Conservation (phyloP, 1,140 invertebrate species). For the Teleopsis dalmanni region DNA sequence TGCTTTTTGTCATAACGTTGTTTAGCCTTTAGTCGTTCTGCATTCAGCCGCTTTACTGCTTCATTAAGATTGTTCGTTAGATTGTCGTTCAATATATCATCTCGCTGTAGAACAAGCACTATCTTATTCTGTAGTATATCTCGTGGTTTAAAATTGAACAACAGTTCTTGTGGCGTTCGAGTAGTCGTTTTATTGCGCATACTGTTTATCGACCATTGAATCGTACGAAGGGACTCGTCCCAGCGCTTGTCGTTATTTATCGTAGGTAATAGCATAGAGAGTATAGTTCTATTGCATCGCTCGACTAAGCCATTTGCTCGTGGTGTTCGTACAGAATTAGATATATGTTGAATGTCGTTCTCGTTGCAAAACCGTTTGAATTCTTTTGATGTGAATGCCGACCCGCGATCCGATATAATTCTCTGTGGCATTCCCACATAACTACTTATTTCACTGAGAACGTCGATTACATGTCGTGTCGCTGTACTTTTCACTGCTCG, state of each 20-base stretch:
- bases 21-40: slow-evolving; percentile 4
- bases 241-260: slow-evolving; percentile 5
- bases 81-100: neutral
- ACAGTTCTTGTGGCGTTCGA: slow-evolving; percentile 2
- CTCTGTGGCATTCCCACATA: too few relatives aligned
- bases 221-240: neutral
- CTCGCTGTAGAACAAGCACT: neutral
- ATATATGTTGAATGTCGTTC: slow-evolving; percentile 25
- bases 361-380: too few relatives aligned
- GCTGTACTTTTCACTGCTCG: neutral
- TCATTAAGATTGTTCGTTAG: neutral
- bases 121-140: slow-evolving; percentile 11
- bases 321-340: slow-evolving; percentile 28
- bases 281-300: slow-evolving; percentile 15
- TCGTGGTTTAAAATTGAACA: slow-evolving; percentile 9
- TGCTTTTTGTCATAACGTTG: slow-evolving; percentile 11
- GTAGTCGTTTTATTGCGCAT: slow-evolving; percentile 3
- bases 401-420: too few relatives aligned
- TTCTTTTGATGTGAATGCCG: too few relatives aligned
- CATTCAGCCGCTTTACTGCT: slow-evolving; percentile 1
- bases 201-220: slow-evolving; percentile 7
- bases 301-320: slow-evolving; percentile 21
- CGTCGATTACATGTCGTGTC: neutral
- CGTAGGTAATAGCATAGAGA: neutral
- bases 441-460: too few relatives aligned